Evolutionary conservation across 2,113 vertebrate genomes (phyloP).

Genomic region (Apeltes quadracus): DNA sequence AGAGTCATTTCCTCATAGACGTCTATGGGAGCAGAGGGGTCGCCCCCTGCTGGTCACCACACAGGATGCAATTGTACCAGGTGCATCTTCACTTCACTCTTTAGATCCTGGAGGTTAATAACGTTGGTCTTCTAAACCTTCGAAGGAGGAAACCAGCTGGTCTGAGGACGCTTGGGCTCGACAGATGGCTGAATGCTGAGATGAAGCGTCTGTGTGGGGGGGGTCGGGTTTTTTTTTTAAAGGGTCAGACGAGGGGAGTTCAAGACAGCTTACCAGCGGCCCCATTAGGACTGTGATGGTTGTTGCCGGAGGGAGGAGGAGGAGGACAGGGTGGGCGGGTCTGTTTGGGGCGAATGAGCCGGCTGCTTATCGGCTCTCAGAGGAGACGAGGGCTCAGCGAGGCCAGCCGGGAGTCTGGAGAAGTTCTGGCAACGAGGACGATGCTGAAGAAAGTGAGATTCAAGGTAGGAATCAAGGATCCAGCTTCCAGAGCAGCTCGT

Average conservation of each 20-base stretch:
- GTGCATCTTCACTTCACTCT: too few species aligned
- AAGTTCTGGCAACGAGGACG: constrained; percentile 25
- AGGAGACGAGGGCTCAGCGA: constrained; percentile 47
- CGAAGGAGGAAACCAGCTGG: neutral
- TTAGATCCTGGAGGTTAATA: too few species aligned
- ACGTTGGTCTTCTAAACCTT: neutral
- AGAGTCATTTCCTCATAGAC: too few species aligned
- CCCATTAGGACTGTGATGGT: constrained; percentile 60
- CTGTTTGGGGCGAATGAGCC: constrained; percentile 73
- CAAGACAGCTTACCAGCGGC: constrained; percentile 42
- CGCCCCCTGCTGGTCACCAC: too few species aligned
- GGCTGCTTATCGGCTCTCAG: constrained; percentile 57
- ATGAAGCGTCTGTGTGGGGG: neutral
- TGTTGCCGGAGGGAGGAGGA: constrained; percentile 39
- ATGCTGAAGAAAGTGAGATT: constrained; percentile 77
- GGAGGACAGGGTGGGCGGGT: constrained; percentile 68
- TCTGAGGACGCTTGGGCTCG: constrained; percentile 3
- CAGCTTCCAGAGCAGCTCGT: too few species aligned
- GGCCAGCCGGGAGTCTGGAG: constrained; percentile 19
- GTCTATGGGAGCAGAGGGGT: too few species aligned
- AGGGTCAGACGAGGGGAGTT: constrained; percentile 47
- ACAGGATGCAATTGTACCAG: too few species aligned
- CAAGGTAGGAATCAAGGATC: constrained; percentile 59
- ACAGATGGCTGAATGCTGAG: constrained; percentile 56
- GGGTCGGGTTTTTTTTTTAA: constrained; percentile 10